A percentile compares a stretch with the other conserved stretches of the same genome.
Conservation (phyloP, 2,113 vertebrate species). For the Zosterops hypoxanthus region DNA sequence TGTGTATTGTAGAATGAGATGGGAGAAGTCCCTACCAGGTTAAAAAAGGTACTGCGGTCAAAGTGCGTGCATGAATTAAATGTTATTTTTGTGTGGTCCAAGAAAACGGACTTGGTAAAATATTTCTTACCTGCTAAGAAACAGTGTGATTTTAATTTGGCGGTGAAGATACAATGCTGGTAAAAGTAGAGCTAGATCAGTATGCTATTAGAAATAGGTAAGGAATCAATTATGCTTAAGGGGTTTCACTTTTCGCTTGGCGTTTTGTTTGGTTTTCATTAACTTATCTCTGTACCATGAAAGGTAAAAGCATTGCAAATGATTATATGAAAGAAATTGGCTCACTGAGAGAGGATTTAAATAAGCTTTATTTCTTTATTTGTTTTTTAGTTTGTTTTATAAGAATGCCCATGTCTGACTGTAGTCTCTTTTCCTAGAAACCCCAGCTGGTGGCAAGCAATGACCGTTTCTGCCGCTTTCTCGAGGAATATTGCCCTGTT, state of each 20-base stretch:
- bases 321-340: neutral
- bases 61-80: neutral
- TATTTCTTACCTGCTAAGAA: neutral
- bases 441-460: slow-evolving; percentile 91
- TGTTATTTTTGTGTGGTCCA: rapidly evolving
- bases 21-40: neutral
- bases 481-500: slow-evolving; percentile 91
- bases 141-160: neutral
- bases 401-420: neutral
- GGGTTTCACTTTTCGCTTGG: neutral
- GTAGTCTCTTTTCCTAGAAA: slow-evolving; percentile 80
- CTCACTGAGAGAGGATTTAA: neutral
- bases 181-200: neutral
- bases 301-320: neutral
- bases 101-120: neutral
- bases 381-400: neutral
- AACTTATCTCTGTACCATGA: neutral
- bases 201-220: neutral
- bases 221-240: neutral
- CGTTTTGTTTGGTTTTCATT: neutral
- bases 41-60: neutral
- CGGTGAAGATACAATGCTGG: neutral
- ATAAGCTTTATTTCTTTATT: neutral
- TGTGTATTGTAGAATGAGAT: neutral
- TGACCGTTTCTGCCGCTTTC: slow-evolving; percentile 89